Percentiles rank a stretch among this genome's conserved stretches.
These are phyloP conservation scores for Chiloscyllium plagiosum DNA, from an alignment of 2,113 vertebrate genomes.

Conservation along the genomic window DNA sequence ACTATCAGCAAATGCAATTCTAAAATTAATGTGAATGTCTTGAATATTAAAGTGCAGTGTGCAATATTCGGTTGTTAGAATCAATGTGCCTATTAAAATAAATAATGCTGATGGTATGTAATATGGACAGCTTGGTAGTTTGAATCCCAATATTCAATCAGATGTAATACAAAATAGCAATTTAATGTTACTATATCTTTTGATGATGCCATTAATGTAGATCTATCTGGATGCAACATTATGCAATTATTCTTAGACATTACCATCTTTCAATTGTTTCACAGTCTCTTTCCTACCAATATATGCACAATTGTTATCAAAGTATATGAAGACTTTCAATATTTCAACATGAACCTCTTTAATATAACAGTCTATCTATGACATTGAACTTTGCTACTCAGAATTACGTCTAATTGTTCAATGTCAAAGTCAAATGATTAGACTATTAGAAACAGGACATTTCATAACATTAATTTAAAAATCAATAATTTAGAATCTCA, in stretches of 20 bases:
- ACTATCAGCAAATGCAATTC: conserved; percentile 10
- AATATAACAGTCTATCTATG: neutral
- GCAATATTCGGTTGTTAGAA: neutral
- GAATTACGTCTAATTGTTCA: neutral
- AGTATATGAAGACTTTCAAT: neutral
- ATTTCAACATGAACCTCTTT: neutral
- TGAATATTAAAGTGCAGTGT: neutral
- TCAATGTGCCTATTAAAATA: neutral
- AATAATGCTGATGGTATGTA: neutral
- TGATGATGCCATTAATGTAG: neutral
- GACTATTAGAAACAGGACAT: neutral
- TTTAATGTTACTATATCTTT: neutral
- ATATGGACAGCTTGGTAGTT: neutral
- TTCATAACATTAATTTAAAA: neutral
- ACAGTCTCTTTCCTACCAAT: neutral
- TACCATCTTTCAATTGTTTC: neutral
- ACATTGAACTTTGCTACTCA: neutral
- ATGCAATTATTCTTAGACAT: neutral
- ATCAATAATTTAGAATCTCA: neutral
- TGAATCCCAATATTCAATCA: conserved; percentile 16
- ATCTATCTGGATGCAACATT: neutral
- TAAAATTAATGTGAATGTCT: neutral
- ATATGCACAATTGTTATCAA: neutral
- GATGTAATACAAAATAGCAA: neutral
- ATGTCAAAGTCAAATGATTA: neutral